phyloP scores from a whole-genome alignment of 2,797 vertebrate species.

The Erithacus rubecula region DNA sequence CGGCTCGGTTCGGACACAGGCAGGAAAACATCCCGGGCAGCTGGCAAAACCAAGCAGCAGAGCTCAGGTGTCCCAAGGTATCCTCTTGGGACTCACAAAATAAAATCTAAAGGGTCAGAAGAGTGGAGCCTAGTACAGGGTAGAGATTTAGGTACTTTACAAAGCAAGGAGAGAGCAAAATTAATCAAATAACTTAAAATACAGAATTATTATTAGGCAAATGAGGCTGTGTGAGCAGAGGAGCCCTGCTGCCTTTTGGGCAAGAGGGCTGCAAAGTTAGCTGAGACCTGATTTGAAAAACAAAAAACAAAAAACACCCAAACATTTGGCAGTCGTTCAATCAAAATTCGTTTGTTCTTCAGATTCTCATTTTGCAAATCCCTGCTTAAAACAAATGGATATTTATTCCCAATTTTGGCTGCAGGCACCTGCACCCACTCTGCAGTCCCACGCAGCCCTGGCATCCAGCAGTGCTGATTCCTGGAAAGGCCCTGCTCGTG shows the following conservation, averaged over 20 bases:
- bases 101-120: neutral
- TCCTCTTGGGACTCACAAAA: neutral
- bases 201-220: neutral
- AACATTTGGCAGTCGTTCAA: neutral
- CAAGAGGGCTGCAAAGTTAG: neutral
- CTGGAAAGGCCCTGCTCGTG: neutral
- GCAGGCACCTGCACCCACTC: neutral
- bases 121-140: rapidly evolving
- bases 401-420: neutral
- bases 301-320: neutral
- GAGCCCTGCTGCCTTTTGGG: neutral
- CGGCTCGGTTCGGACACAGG: neutral
- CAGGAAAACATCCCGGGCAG: neutral
- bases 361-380: neutral
- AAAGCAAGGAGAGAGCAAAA: neutral
- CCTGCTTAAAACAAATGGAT: neutral
- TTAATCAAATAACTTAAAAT: neutral
- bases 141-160: neutral
- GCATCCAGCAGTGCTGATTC: rapidly evolving
- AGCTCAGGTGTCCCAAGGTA: neutral
- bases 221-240: neutral
- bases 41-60: neutral
- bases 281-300: neutral
- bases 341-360: neutral
- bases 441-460: rapidly evolving